phyloP scores from a whole-genome alignment of 2,888 invertebrate genomes.

The Pseudoips prasinana region DNA sequence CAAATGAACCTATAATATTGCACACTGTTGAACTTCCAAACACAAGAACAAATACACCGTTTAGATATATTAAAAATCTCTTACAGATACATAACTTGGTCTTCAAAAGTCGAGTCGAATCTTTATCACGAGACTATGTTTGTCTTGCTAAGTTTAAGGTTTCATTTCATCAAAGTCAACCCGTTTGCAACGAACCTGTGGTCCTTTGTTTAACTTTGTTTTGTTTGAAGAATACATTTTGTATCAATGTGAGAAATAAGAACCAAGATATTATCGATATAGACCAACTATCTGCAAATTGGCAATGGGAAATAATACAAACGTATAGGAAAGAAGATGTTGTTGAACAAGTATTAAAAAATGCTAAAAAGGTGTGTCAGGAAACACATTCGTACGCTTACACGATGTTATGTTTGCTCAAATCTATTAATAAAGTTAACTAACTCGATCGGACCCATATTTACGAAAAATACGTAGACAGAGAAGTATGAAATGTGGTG shows the following conservation, averaged over 20 bases:
- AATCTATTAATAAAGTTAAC: constrained; percentile 36
- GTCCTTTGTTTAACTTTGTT: constrained; percentile 49
- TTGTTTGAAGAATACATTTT: constrained; percentile 44
- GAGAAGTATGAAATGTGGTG: too few species aligned
- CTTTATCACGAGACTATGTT: constrained; percentile 30
- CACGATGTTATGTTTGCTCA: constrained; percentile 52
- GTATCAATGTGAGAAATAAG: constrained; percentile 52
- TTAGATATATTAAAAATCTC: constrained; percentile 54
- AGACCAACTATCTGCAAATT: constrained; percentile 50
- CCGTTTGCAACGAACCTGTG: constrained; percentile 34
- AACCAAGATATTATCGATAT: constrained; percentile 45
- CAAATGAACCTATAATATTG: constrained; percentile 36
- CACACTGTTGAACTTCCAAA: constrained; percentile 61
- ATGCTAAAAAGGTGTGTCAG: constrained; percentile 44
- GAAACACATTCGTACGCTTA: constrained; percentile 36
- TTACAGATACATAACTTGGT: constrained; percentile 49
- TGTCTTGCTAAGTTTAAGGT: constrained; percentile 64
- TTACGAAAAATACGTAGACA: too few species aligned
- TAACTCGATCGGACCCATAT: too few species aligned
- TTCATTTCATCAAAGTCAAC: constrained; percentile 49
- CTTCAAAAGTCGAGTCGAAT: constrained; percentile 41
- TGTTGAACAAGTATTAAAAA: constrained; percentile 42
- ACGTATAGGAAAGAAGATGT: constrained; percentile 48
- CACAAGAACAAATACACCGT: constrained; percentile 56
- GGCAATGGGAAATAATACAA: constrained; percentile 74